These are phyloP conservation scores for Coranthus polyacanthus DNA, from an alignment of 2,797 vertebrate genomes.

Conservation along the genomic window DNA sequence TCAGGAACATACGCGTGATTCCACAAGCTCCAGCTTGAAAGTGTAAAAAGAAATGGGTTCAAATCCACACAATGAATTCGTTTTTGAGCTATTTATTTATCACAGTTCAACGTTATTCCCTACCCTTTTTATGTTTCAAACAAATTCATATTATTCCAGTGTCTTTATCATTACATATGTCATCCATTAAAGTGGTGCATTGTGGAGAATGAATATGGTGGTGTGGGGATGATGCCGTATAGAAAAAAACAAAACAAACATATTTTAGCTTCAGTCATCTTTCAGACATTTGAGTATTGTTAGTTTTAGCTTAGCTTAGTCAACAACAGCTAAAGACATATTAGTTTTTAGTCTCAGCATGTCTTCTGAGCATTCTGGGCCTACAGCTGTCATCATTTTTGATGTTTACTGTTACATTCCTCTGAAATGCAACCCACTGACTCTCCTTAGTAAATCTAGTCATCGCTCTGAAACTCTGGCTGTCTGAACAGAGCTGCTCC, in stretches of 20 bases:
- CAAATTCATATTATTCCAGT: neutral
- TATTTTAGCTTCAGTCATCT: too few relatives aligned
- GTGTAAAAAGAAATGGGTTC: neutral
- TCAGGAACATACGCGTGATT: slow-evolving; percentile 13
- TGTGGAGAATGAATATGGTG: neutral
- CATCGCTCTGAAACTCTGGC: too few relatives aligned
- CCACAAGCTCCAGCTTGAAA: neutral
- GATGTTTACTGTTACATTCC: neutral
- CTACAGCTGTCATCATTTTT: neutral
- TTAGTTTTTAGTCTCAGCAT: neutral
- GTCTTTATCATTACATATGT: neutral
- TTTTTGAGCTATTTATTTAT: neutral
- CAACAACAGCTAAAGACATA: too few relatives aligned
- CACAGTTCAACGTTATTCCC: neutral
- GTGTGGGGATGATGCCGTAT: too few relatives aligned
- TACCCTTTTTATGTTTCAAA: slow-evolving; percentile 5
- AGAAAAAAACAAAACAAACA: too few relatives aligned
- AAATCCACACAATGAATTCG: neutral
- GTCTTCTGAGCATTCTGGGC: too few relatives aligned
- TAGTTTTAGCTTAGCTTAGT: too few relatives aligned
- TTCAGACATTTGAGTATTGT: too few relatives aligned
- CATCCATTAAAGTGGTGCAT: too few relatives aligned
- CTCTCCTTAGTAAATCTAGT: too few relatives aligned
- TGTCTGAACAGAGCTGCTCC: too few relatives aligned
- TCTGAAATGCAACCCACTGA: neutral